Evolutionary conservation across 2,113 vertebrate species (phyloP).

Genomic region (Pholis gunnellus): DNA sequence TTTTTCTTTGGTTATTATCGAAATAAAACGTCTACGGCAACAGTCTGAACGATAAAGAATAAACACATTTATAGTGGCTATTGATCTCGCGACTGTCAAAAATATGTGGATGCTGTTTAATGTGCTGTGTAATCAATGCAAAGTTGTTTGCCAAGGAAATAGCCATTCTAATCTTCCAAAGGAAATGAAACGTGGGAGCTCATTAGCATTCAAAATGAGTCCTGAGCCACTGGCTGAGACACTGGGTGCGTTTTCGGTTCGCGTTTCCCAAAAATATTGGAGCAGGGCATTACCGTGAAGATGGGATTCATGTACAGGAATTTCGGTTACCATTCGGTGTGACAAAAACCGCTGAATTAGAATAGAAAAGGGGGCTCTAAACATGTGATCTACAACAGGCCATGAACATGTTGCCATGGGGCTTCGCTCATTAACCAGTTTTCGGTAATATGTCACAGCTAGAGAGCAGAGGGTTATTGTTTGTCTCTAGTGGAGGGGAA

Average conservation of each 20-base stretch:
- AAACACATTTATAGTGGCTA: not conserved
- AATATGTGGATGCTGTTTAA: slow-evolving; percentile 14
- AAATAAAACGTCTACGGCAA: not conserved
- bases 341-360: not conserved
- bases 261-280: not conserved
- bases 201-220: slow-evolving; percentile 37
- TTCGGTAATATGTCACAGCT: slow-evolving; percentile 1
- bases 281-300: not conserved
- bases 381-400: slow-evolving; percentile 5
- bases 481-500: slow-evolving; percentile 63
- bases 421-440: slow-evolving; percentile 16
- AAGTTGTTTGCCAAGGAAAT: slow-evolving; percentile 44
- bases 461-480: slow-evolving; percentile 55
- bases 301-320: not conserved
- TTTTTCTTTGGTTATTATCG: not conserved
- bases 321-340: not conserved
- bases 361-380: not conserved
- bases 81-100: slow-evolving; percentile 22
- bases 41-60: not conserved
- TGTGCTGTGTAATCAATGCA: slow-evolving; percentile 38
- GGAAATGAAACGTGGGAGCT: slow-evolving; percentile 37
- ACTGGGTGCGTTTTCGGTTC: slow-evolving; percentile 1
- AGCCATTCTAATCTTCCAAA: not conserved
- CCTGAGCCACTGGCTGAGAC: slow-evolving; percentile 2
- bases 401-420: not conserved